Evolutionary conservation across 2,797 vertebrate species (phyloP).

Genomic region (Sebastes iracundus): DNA sequence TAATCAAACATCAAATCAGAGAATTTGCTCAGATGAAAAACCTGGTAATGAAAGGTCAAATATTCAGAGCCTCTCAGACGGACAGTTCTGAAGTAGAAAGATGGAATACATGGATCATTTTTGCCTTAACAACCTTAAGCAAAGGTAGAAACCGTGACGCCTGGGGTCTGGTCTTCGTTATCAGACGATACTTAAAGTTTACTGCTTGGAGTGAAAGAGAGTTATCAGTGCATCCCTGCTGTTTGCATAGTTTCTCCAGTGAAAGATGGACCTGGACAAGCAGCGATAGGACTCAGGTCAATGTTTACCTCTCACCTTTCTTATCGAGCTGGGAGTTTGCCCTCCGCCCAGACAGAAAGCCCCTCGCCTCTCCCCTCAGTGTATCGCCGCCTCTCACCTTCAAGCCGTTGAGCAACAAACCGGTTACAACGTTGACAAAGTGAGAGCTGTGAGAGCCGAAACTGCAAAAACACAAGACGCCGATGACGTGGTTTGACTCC

Average conservation of each 20-base stretch:
- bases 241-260: conserved; percentile 70
- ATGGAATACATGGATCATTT: neutral
- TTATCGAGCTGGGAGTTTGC: conserved; percentile 73
- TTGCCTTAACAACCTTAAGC: neutral
- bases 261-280: conserved; percentile 73
- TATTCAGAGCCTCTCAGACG: neutral
- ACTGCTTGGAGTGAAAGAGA: conserved; percentile 60
- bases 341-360: conserved; percentile 56
- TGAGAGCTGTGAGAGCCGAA: conserved; percentile 1
- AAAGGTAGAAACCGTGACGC: conserved; percentile 7
- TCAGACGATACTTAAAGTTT: conserved; percentile 54
- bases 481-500: neutral
- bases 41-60: neutral
- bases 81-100: neutral
- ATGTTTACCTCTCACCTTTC: conserved; percentile 79
- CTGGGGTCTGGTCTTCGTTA: conserved; percentile 23
- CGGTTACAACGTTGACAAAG: conserved; percentile 8
- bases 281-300: conserved; percentile 68
- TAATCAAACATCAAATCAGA: neutral
- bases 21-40: neutral
- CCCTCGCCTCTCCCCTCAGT: conserved; percentile 28
- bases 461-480: neutral
- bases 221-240: conserved; percentile 62
- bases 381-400: conserved; percentile 15
- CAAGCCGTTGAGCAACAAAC: conserved; percentile 43